phyloP scores from a whole-genome alignment of 1,140 invertebrate genomes.

The Drosophila ercepeae region DNA sequence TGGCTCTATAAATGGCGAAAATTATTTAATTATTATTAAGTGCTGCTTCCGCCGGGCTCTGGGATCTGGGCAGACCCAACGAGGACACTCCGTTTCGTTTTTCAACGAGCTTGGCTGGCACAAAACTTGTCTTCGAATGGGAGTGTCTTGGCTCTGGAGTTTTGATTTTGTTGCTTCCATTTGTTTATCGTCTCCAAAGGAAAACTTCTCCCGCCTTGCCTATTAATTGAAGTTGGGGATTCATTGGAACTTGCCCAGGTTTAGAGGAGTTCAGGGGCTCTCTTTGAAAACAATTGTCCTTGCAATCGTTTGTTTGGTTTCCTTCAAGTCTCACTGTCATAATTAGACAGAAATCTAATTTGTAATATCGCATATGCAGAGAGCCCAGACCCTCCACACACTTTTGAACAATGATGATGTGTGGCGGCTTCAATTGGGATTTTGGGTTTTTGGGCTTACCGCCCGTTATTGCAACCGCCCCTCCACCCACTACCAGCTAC shows the following conservation, averaged over 20 bases:
- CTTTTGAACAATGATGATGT: conserved; percentile 47
- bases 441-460: conserved; percentile 26
- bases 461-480: conserved; percentile 1
- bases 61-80: conserved; percentile 5
- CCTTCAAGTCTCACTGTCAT: conserved; percentile 54
- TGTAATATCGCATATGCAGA: conserved; percentile 58
- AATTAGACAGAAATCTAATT: conserved; percentile 77
- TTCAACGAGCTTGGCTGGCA: conserved; percentile 15
- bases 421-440: conserved; percentile 23
- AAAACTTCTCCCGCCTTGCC: conserved; percentile 41
- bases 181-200: conserved; percentile 42
- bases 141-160: conserved; percentile 35
- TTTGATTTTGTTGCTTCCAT: conserved; percentile 48
- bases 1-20: conserved; percentile 71
- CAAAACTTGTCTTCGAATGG: background rate
- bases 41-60: conserved; percentile 46
- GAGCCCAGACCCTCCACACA: background rate
- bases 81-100: conserved; percentile 22
- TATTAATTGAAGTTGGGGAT: conserved; percentile 24
- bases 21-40: conserved; percentile 81
- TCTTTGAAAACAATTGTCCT: too few species aligned
- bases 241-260: background rate
- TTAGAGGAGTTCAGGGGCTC: too few species aligned
- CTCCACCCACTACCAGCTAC: too few species aligned
- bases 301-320: conserved; percentile 31